phyloP scores from a whole-genome alignment of 2,113 vertebrate genomes.

The Rhinogobius similis region DNA sequence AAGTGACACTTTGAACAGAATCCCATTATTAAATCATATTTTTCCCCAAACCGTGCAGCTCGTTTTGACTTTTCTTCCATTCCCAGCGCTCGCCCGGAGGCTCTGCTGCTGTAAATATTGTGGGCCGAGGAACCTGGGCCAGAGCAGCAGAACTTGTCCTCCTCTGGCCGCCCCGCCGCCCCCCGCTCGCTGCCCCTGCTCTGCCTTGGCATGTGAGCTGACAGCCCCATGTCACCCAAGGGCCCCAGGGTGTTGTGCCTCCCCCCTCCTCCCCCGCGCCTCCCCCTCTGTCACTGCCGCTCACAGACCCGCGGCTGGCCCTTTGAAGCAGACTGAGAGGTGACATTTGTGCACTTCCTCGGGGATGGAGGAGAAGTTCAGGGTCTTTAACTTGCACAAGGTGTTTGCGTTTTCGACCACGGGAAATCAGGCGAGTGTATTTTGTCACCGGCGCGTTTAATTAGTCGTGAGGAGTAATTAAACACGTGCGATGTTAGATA shows the following conservation, averaged over 20 bases:
- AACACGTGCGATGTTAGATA: no score
- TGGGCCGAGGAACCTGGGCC: background rate
- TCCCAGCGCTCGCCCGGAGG: no score
- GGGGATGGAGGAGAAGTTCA: constrained; percentile 54
- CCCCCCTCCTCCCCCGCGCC: no score
- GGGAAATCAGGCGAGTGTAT: background rate
- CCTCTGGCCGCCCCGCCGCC: constrained; percentile 71
- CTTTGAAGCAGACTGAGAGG: constrained; percentile 77
- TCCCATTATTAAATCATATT: no score
- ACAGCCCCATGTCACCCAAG: constrained; percentile 77
- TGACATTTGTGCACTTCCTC: constrained; percentile 74
- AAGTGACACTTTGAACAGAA: no score
- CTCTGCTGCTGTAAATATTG: background rate
- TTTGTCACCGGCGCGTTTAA: background rate
- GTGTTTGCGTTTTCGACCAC: constrained; percentile 30
- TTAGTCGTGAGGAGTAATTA: background rate
- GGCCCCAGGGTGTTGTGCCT: constrained; percentile 74
- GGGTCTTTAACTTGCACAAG: constrained; percentile 48
- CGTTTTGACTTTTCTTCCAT: no score
- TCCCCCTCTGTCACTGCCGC: constrained; percentile 76
- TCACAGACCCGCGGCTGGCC: constrained; percentile 57
- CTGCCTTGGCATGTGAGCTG: constrained; percentile 78
- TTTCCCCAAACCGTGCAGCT: no score
- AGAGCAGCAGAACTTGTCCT: constrained; percentile 67
- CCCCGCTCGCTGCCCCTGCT: constrained; percentile 64